Evolutionary conservation across 2,113 vertebrate species (phyloP).

Genomic region (Podilymbus podiceps): DNA sequence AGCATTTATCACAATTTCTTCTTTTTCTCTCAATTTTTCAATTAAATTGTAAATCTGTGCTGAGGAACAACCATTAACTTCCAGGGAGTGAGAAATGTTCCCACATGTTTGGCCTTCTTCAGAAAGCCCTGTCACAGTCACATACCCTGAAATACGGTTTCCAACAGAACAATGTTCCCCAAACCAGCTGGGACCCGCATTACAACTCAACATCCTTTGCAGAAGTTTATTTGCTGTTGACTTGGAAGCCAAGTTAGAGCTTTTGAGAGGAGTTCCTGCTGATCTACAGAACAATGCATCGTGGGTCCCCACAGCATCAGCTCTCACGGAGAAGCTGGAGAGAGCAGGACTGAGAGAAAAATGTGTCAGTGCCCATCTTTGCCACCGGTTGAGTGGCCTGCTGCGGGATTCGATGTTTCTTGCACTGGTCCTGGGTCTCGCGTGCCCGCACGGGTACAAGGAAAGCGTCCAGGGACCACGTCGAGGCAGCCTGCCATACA

Average conservation of each 20-base stretch:
- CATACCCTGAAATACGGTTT: slow-evolving; percentile 32
- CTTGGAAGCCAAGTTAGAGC: neutral
- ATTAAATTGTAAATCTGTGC: slow-evolving; percentile 17
- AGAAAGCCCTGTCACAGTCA: slow-evolving; percentile 28
- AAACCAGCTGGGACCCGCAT: neutral
- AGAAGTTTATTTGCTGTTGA: neutral
- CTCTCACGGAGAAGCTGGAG: neutral
- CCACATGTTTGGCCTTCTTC: neutral
- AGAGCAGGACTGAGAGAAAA: neutral
- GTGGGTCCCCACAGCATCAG: accelerated
- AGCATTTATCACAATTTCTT: neutral
- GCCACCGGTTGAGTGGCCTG: neutral
- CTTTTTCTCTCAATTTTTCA: neutral
- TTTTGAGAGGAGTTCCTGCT: neutral
- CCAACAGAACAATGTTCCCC: neutral
- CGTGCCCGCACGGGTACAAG: neutral
- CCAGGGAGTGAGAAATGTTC: slow-evolving; percentile 25
- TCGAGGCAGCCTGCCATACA: neutral
- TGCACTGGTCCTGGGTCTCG: neutral
- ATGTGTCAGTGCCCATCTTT: neutral
- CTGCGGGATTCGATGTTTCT: neutral
- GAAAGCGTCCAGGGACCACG: neutral
- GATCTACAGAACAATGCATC: neutral
- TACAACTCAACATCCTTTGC: neutral
- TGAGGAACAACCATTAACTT: slow-evolving; percentile 28